Evolutionary conservation across 2,888 invertebrate genomes (phyloP).

Genomic region (Heliconius cydno): DNA sequence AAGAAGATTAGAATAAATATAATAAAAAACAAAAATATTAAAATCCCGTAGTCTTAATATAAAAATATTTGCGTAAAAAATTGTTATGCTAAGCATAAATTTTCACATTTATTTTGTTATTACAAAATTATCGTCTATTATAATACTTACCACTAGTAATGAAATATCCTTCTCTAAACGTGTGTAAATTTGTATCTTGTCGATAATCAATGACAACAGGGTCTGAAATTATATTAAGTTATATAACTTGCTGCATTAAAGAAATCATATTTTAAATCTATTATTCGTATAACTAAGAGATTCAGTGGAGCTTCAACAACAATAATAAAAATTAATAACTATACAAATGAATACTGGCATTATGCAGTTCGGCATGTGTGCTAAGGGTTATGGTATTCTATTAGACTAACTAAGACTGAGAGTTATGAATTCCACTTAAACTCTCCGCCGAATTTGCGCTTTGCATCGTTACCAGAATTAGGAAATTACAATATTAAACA

Average conservation of each 20-base stretch:
- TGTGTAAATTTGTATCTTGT: conserved; percentile 80
- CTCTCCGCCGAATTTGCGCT: too few species aligned
- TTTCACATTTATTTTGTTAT: too few species aligned
- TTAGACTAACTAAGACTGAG: too few species aligned
- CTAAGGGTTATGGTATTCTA: too few species aligned
- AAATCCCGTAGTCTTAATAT: not conserved
- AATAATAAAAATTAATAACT: too few species aligned
- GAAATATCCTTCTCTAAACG: conserved; percentile 89
- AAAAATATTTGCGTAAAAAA: not conserved
- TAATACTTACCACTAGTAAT: conserved; percentile 87
- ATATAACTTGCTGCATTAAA: not conserved
- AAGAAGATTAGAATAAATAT: not conserved
- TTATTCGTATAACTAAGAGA: not conserved
- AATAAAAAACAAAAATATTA: not conserved
- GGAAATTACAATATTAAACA: too few species aligned
- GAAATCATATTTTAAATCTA: not conserved
- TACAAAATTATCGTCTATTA: not conserved
- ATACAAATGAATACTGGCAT: too few species aligned
- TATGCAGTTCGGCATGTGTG: too few species aligned
- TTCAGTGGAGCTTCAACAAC: not conserved
- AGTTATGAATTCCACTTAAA: too few species aligned
- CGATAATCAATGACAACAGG: conserved; percentile 89
- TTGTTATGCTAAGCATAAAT: too few species aligned
- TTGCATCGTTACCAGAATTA: too few species aligned
- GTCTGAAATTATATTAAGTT: conserved; percentile 78